These are phyloP conservation scores for Redunca redunca DNA, from an alignment of 2,113 vertebrate species.

Conservation along the genomic window DNA sequence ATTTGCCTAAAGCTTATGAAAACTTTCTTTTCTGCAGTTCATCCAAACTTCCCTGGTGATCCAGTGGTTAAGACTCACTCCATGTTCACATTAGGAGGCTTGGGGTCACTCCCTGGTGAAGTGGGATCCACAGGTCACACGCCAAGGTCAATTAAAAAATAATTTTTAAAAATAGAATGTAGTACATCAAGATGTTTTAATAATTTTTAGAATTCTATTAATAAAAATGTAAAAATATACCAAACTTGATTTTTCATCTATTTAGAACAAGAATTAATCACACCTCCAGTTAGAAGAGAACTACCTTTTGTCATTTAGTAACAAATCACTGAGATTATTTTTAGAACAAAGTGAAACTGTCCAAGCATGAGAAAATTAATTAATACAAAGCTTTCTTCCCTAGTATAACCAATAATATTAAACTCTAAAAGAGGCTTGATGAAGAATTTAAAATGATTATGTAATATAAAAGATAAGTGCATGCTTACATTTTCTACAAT, in stretches of 20 bases:
- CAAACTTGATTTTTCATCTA: background rate
- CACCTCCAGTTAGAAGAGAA: background rate
- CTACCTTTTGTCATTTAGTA: background rate
- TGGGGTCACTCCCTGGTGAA: background rate
- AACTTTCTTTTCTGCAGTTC: background rate
- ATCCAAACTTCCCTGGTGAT: background rate
- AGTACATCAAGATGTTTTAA: background rate
- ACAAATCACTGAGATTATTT: background rate
- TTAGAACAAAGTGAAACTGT: background rate
- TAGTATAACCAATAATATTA: background rate
- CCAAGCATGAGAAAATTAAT: background rate
- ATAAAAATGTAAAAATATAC: background rate
- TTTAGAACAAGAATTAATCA: background rate
- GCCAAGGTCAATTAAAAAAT: background rate
- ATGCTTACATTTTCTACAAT: background rate
- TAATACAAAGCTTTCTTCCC: background rate
- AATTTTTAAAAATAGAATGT: background rate
- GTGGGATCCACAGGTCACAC: background rate
- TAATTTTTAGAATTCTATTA: background rate
- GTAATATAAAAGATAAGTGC: background rate
- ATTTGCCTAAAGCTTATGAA: background rate
- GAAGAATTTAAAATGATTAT: background rate
- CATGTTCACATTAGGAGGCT: background rate
- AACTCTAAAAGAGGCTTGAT: background rate
- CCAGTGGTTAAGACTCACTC: background rate